These are phyloP conservation scores for Aeoliscus strigatus DNA, from an alignment of 2,797 vertebrate species.

Conservation along the genomic window DNA sequence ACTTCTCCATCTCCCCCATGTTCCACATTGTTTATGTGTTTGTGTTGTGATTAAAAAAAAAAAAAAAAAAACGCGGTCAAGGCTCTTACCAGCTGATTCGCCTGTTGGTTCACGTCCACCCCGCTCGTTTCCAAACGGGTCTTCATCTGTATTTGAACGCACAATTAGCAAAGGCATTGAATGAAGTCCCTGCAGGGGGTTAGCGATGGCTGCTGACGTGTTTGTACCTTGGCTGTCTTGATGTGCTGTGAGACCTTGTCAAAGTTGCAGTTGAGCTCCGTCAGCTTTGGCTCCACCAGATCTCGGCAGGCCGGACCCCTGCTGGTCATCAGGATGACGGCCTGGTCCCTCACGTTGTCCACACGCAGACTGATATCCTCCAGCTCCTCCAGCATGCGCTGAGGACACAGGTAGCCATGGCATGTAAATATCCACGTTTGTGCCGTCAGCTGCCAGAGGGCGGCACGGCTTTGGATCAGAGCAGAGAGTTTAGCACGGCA, in stretches of 20 bases:
- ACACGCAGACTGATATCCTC: constrained; percentile 85
- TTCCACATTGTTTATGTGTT: no score
- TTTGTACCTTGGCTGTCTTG: constrained; percentile 80
- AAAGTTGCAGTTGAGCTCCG: constrained; percentile 91
- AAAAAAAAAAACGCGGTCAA: not conserved
- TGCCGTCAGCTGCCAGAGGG: constrained; percentile 8
- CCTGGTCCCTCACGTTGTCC: constrained; percentile 87
- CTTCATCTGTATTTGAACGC: constrained; percentile 52
- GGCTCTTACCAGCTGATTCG: constrained; percentile 39
- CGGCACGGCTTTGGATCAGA: constrained; percentile 22
- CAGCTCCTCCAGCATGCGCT: constrained; percentile 85
- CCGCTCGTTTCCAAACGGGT: no score
- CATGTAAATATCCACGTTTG: constrained; percentile 7
- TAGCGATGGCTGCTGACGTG: no score
- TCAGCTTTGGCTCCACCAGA: constrained; percentile 91
- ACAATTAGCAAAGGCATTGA: not conserved
- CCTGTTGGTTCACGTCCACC: constrained; percentile 35
- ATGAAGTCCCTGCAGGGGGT: no score
- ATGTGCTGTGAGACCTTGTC: constrained; percentile 96
- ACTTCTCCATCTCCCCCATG: no score
- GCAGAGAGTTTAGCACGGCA: constrained; percentile 9
- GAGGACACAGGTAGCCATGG: constrained; percentile 21
- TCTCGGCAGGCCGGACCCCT: constrained; percentile 83
- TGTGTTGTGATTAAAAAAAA: no score
- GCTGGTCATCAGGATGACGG: constrained; percentile 85